Base-by-base conservation (phyloP, 2,888 invertebrate genomes). In the Ecliptopera silaceata region DNA sequence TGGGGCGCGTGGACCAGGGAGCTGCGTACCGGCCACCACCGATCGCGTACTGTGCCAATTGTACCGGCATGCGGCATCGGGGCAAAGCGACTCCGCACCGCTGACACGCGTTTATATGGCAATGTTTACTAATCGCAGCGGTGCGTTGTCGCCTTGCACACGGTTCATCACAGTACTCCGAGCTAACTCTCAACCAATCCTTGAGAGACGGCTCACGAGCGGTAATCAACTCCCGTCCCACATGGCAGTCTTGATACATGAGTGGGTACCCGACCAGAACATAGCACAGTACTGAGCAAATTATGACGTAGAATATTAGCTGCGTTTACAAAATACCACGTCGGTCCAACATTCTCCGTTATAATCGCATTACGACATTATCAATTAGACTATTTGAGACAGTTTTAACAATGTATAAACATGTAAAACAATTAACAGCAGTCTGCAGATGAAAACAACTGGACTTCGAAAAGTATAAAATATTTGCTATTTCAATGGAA, bases 231-330 rank as follows among this genome's bases (percentile, higher is more conserved):
- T 42, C 53, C 42, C 49, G 36, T 46, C 42, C 54, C 56, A 50
- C 60, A 61, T 50, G 47, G 57, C 61, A 61, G 61, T 61, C 61
- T 61, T 57, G 54, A 57, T 61, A 57, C 57, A 57, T 53, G 53
- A 54, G 54, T 53, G 49, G 52, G 53, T 61, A 57, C 52, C 59
- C 59, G 46, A 59, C 59, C 59, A 59, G 59, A 59, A 59, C 59
- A 46, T 59, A 46, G 50, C 50, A 50, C 42, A 29, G 38, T 32
- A 54, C 54, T 50, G 46, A 50, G 15, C 34, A 20, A 34, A 31
- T 53, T 36, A 49, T 17, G 18, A 49, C 48, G 20, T 5, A 49
- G 42, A 59, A 59, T 55, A 38, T 39, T 26, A 43, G 43, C 45
- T 29, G 18, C 44, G 45, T 45, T 49, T 49, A 58, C 45, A 58